A percentile compares a stretch with the other conserved stretches of the same genome.
These are phyloP conservation scores for Hirtodrosophila confusa DNA, from an alignment of 2,888 invertebrate genomes.

Conservation along the genomic window DNA sequence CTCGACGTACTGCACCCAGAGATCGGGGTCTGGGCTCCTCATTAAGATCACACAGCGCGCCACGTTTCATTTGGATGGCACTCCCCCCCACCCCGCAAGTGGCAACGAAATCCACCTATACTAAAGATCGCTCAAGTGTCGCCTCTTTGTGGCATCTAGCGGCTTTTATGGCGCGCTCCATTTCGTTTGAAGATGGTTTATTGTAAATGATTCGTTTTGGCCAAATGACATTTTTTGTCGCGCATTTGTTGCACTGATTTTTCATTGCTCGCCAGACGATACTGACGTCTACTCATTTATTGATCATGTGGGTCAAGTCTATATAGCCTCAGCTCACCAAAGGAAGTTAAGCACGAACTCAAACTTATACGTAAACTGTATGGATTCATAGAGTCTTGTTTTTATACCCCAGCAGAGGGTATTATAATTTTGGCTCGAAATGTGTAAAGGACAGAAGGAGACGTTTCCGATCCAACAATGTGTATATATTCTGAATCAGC, in stretches of 20 bases:
- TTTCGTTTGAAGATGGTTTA: conserved; percentile 81
- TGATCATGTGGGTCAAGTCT: conserved; percentile 6
- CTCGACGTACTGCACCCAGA: conserved; percentile 14
- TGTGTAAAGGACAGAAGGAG: no score
- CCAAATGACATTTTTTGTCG: conserved; percentile 79
- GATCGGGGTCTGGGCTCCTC: conserved; percentile 52
- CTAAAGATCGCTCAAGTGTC: conserved; percentile 26
- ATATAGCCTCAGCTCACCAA: no score
- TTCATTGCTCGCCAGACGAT: conserved; percentile 60
- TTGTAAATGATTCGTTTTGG: conserved; percentile 82
- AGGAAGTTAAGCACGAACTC: background rate
- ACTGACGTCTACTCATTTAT: conserved; percentile 14
- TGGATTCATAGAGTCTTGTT: no score
- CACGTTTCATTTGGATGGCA: conserved; percentile 67
- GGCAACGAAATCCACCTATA: no score
- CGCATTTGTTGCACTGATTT: conserved; percentile 79
- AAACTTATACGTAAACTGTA: no score
- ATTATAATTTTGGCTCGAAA: no score
- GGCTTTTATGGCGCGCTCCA: conserved; percentile 68
- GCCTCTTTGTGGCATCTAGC: conserved; percentile 42
- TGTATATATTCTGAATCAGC: no score
- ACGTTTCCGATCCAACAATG: no score
- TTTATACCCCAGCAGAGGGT: no score
- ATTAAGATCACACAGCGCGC: conserved; percentile 70
- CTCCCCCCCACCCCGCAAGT: conserved; percentile 12